Conservation (phyloP, 2,888 invertebrate genomes). For the Phaonia tiefii region DNA sequence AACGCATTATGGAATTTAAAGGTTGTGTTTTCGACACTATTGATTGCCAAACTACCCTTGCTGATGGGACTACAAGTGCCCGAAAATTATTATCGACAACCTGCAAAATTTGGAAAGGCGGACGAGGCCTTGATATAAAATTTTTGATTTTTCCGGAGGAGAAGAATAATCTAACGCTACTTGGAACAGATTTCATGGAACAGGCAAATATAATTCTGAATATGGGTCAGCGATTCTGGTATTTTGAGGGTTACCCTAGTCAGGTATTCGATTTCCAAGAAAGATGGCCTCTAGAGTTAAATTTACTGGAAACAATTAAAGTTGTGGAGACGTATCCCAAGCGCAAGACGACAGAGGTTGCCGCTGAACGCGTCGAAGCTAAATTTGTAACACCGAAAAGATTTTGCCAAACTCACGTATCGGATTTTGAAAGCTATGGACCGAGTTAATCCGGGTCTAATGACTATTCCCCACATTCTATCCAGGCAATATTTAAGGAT, state of each 20-base stretch:
- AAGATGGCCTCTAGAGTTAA: constrained; percentile 41
- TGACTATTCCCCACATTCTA: constrained; percentile 50
- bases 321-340: background rate
- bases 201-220: background rate
- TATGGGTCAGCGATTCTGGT: constrained; percentile 15
- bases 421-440: constrained; percentile 45
- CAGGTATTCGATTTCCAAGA: constrained; percentile 59
- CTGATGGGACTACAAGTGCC: constrained; percentile 48
- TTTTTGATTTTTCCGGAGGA: background rate
- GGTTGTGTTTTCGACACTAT: constrained; percentile 48
- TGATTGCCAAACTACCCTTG: constrained; percentile 47
- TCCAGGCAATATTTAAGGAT: constrained; percentile 53
- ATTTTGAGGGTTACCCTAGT: constrained; percentile 16
- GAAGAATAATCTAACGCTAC: background rate
- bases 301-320: constrained; percentile 28
- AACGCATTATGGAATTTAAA: constrained; percentile 32
- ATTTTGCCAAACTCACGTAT: constrained; percentile 15
- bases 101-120: constrained; percentile 1
- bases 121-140: background rate
- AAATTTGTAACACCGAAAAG: constrained; percentile 18
- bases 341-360: background rate
- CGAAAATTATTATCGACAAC: constrained; percentile 11
- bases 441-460: constrained; percentile 27
- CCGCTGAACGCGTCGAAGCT: background rate
- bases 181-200: constrained; percentile 15